These are phyloP conservation scores for Pseudois nayaur DNA, from an alignment of 2,113 vertebrate species.

Conservation along the genomic window DNA sequence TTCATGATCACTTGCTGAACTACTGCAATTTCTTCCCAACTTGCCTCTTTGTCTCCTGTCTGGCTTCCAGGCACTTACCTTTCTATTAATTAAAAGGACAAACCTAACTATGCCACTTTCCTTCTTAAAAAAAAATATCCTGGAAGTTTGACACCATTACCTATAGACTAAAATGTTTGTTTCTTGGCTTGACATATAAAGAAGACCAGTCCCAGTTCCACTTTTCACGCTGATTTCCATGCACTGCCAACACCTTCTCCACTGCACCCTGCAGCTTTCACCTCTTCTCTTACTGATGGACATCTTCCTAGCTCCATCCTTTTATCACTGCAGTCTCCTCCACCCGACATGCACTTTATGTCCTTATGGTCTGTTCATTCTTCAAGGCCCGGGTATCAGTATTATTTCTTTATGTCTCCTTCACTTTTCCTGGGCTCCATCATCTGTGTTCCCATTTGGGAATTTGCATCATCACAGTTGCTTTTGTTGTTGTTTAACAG, in stretches of 20 bases:
- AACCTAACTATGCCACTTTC: not conserved
- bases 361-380: not conserved
- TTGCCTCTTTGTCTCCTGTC: not conserved
- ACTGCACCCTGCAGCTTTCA: rapidly evolving
- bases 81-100: not conserved
- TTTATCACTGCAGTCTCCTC: not conserved
- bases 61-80: not conserved
- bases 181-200: not conserved
- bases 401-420: not conserved
- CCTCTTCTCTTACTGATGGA: not conserved
- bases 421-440: not conserved
- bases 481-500: not conserved
- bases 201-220: not conserved
- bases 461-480: not conserved
- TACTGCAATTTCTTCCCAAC: not conserved
- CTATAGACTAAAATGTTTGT: not conserved
- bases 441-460: not conserved
- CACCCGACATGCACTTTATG: not conserved
- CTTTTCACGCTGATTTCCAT: not conserved
- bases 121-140: not conserved
- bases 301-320: not conserved
- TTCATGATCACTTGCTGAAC: not conserved
- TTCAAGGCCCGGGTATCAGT: not conserved
- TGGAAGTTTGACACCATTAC: not conserved
- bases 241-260: no score